Percentiles rank a stretch among this genome's conserved stretches.
phyloP scores from a whole-genome alignment of 2,797 vertebrate genomes.

The Margarornis squamiger region DNA sequence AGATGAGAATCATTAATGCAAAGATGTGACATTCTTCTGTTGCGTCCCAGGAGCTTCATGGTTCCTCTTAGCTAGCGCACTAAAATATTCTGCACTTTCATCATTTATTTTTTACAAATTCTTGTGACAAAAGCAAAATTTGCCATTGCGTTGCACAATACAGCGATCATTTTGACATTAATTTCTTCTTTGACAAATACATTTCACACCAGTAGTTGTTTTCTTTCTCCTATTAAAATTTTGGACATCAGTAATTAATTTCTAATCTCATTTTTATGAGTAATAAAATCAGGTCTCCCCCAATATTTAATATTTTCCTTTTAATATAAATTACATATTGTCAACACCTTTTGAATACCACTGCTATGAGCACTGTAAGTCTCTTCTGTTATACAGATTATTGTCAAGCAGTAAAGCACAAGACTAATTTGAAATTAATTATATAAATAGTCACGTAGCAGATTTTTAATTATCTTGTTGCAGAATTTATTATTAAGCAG shows the following conservation, averaged over 20 bases:
- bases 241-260: neutral
- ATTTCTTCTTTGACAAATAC: neutral
- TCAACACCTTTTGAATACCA: neutral
- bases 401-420: neutral
- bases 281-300: neutral
- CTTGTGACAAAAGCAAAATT: neutral
- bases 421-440: neutral
- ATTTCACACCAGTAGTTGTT: neutral
- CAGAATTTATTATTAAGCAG: neutral
- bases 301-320: neutral
- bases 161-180: neutral
- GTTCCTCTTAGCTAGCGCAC: neutral
- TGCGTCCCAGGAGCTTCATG: neutral
- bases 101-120: neutral
- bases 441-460: neutral
- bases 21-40: neutral
- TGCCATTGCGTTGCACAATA: neutral
- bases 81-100: neutral
- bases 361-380: neutral
- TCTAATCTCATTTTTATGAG: neutral
- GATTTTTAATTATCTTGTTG: constrained; percentile 15
- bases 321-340: neutral
- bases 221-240: neutral
- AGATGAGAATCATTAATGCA: neutral
- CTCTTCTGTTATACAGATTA: neutral